Conservation (phyloP, 2,888 invertebrate genomes). For the Stenchaetothrips biformis region DNA sequence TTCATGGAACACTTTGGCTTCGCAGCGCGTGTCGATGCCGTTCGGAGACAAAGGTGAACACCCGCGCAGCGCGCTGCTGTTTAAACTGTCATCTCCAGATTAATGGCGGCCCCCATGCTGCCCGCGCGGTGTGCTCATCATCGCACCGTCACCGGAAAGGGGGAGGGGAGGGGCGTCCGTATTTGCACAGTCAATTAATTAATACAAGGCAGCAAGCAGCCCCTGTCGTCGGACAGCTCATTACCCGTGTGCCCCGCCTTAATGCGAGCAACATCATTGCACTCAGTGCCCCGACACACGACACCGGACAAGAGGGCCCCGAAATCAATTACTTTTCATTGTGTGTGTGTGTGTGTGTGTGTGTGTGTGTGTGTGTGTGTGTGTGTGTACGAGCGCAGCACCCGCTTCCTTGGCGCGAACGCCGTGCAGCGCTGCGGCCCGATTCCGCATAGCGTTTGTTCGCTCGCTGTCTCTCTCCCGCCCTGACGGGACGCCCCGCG, state of each 20-base stretch:
- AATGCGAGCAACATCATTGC: conserved; percentile 8
- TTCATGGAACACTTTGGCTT: too few relatives aligned
- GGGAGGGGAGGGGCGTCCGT: background rate
- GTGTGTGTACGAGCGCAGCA: background rate
- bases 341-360: background rate
- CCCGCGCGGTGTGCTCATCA: background rate
- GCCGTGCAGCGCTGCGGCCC: background rate
- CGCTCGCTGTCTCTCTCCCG: background rate
- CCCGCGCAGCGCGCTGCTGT: too few relatives aligned
- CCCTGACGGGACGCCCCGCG: background rate
- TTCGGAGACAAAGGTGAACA: too few relatives aligned
- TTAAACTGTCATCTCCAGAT: background rate
- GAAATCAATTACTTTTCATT: too few relatives aligned
- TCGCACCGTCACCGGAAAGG: background rate
- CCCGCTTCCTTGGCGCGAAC: background rate
- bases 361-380: conserved; percentile 9
- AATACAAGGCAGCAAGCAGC: background rate
- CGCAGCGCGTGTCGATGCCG: too few relatives aligned
- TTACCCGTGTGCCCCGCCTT: background rate
- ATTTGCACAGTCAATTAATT: conserved; percentile 12
- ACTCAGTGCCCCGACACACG: too few relatives aligned
- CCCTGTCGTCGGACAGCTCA: conserved; percentile 2
- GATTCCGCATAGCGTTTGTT: too few relatives aligned
- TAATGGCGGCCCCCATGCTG: background rate
- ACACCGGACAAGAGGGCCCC: too few relatives aligned